A percentile compares a stretch with the other conserved stretches of the same genome.
phyloP scores from a whole-genome alignment of 2,113 vertebrate species.

The Blennius ocellaris region DNA sequence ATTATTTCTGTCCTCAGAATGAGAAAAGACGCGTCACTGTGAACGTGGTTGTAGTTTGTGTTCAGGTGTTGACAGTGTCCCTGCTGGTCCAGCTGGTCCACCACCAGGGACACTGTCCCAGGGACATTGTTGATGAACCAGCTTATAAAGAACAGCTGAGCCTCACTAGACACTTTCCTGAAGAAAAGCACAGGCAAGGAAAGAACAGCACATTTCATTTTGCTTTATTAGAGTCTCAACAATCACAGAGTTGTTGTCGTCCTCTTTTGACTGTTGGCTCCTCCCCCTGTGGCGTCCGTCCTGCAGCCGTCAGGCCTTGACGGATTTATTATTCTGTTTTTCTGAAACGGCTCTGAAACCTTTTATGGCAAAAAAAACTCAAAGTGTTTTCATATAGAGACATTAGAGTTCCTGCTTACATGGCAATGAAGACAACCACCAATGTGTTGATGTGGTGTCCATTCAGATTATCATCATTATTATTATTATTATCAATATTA shows the following conservation, averaged over 20 bases:
- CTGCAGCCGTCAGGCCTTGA: background rate
- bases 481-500: too few species aligned
- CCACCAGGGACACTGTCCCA: too few species aligned
- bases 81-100: too few species aligned
- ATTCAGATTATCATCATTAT: too few species aligned
- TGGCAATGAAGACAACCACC: too few species aligned
- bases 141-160: too few species aligned
- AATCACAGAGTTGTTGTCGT: background rate
- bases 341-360: background rate
- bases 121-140: constrained; percentile 25
- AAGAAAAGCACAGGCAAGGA: background rate
- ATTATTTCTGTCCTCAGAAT: too few species aligned
- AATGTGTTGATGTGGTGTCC: too few species aligned
- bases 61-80: too few species aligned
- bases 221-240: constrained; percentile 25
- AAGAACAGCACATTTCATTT: background rate
- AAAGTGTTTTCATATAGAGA: background rate
- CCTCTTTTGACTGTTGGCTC: background rate
- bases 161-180: background rate
- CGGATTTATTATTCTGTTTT: background rate
- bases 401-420: background rate
- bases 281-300: background rate
- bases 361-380: background rate
- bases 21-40: too few species aligned
- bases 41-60: too few species aligned